A percentile compares a stretch with the other conserved stretches of the same genome.
Conservation (phyloP, 1,140 invertebrate genomes). For the Cataglyphis hispanica region DNA sequence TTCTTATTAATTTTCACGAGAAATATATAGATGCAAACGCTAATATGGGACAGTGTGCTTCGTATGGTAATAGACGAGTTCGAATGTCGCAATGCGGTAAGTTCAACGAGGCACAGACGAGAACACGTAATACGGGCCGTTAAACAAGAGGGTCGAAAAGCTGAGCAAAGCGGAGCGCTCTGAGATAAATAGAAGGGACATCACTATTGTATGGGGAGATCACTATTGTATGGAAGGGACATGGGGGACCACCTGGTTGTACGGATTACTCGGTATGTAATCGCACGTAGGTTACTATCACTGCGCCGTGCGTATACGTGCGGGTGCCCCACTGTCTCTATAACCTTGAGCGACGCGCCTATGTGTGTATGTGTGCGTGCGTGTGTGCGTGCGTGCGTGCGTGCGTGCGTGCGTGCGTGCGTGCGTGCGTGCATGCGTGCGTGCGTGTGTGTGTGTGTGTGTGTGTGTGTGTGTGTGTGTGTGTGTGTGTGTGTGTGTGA, state of each 20-base stretch:
- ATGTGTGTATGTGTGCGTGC: not conserved
- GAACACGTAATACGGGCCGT: conserved; percentile 28
- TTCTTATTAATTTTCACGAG: too few species aligned
- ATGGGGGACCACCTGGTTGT: conserved; percentile 13
- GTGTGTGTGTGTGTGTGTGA: too few species aligned
- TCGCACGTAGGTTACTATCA: conserved; percentile 28
- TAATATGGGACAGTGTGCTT: not conserved
- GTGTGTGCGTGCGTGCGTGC: too few species aligned
- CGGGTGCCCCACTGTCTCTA: conserved; percentile 78
- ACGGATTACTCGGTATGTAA: conserved; percentile 50
- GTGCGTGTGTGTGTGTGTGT: too few species aligned
- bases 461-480: too few species aligned
- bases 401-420: too few species aligned
- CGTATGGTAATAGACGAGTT: conserved; percentile 6
- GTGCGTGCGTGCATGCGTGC: too few species aligned
- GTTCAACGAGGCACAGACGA: not conserved
- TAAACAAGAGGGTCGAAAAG: conserved; percentile 45
- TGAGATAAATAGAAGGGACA: conserved; percentile 55
- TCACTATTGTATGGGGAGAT: too few species aligned
- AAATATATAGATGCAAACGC: not conserved
- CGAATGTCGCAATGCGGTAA: conserved; percentile 10
- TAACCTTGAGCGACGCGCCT: conserved; percentile 72
- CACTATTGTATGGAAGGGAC: not conserved
- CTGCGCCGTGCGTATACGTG: conserved; percentile 51
- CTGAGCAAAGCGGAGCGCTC: not conserved